Percentiles rank a stretch among this genome's conserved stretches.
These are phyloP conservation scores for Coracias cyanogaster DNA, from an alignment of 2,797 vertebrate genomes.

Conservation along the genomic window DNA sequence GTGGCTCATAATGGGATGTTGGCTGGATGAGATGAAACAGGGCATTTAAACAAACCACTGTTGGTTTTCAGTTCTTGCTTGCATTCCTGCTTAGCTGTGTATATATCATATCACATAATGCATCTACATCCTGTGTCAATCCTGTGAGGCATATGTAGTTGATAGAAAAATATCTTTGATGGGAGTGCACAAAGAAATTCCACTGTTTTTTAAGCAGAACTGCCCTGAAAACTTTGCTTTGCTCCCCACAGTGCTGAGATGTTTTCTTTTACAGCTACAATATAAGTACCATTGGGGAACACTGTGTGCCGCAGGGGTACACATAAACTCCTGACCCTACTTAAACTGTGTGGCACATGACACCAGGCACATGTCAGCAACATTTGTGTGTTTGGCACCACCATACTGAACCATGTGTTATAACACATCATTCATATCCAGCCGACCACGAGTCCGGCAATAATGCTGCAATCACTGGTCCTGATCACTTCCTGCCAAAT, in stretches of 20 bases:
- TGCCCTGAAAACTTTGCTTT: not conserved
- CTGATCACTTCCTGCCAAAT: slow-evolving; percentile 17
- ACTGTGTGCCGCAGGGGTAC: not conserved
- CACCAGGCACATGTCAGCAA: not conserved
- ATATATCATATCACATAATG: not conserved
- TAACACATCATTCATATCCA: not conserved
- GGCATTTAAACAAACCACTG: not conserved
- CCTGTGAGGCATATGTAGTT: not conserved
- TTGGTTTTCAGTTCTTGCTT: slow-evolving; percentile 1
- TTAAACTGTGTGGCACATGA: not conserved
- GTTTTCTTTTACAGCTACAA: not conserved
- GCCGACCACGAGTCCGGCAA: not conserved
- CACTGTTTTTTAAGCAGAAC: not conserved
- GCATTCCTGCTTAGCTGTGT: not conserved
- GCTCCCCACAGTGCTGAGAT: not conserved
- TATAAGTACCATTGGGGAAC: not conserved
- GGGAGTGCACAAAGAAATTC: not conserved
- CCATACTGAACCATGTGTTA: not conserved
- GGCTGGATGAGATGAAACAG: slow-evolving; percentile 20
- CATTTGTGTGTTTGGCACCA: not conserved
- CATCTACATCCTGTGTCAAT: slow-evolving; percentile 2
- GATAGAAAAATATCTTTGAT: slow-evolving; percentile 6
- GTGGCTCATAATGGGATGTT: slow-evolving; percentile 13
- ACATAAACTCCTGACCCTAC: slow-evolving; percentile 33
- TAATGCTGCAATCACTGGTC: slow-evolving; percentile 3